Base-by-base conservation (phyloP, 2,888 invertebrate species). In the Cordilura impudica region DNA sequence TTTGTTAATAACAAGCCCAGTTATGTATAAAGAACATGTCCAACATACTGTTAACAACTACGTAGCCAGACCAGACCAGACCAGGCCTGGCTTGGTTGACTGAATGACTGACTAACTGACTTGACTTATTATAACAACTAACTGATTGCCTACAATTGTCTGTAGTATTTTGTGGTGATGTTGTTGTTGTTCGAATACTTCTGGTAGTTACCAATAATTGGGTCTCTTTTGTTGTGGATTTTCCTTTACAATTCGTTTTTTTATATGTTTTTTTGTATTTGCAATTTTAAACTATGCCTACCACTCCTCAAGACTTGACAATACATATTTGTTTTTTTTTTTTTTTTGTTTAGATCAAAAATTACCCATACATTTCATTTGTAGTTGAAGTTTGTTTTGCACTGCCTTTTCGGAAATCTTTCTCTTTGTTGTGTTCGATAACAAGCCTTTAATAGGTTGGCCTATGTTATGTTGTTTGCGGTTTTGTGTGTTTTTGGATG, bases 191-290 rank as follows among this genome's bases (percentile, higher is more conserved):
- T 45, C 10, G 14, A 35, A 18, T 39, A 35, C 23, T 51, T 58
- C 49, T 61, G 58, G 45, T 54, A 65, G 69, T 69, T 78, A 58
- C 69, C 73, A 78, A 73, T 78, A 78, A 73, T 78, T 78, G 69
- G 69, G 71, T 29, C 60, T 77, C 45, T 76, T 76, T 70, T 76
- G 70, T 60, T 53, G 53, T 23, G 70, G 70, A 16, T 77, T 72
- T 72, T 61, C 53, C 70, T 63, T 23, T 39, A 12, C 35, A 39
- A n/a, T n/a, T 12, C n/a, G 5, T 39, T 31, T 31, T 31, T 12
- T 12, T 14, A 43, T 21, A 0, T 18, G 10, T 12, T 56, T 29
- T 19, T 56, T 23, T 10, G 4, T 31, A 16, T 10, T 29, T 29
- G 29, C 18, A 10, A 29, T 70, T 60, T 43, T 61, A 71, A 61